Base-by-base conservation (phyloP, 2,888 invertebrate species). In the Melanophora roralis region DNA sequence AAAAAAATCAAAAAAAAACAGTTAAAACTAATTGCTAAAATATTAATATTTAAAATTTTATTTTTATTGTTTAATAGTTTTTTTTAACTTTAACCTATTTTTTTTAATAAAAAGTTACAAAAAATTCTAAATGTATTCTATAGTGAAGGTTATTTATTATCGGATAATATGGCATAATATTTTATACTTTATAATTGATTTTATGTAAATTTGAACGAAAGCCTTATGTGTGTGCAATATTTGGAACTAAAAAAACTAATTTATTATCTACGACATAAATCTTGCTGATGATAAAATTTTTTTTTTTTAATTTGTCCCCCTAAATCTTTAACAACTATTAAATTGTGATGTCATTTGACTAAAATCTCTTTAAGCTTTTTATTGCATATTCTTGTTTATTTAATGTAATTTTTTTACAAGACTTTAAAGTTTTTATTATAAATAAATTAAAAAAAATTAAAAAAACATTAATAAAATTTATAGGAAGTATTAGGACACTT, bases 191-290 rank as follows among this genome's bases (percentile, higher is more conserved):
- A 36, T 32, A 45, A 45, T 55, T 43, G 55, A 45, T 38, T 21
- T 11, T 27, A 55, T 69, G 57, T 69, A 45, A n/a, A 36, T 27
- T 16, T 47, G 36, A 57, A 5, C 34, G 47, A 57, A 38, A 57
- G 23, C 38, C 57, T 68, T 43, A 57, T 34, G 27, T 6, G 27
- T 27, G 67, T 34, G 11, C 32, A 43, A 53, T 6, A 7, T n/a
- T 67, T 47, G 21, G 45, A 57, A 36, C 36, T 57, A 68, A 47
- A 34, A n/a, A 60, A 51, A 51, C 14, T 21, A 71, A 60, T 60
- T 43, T 71, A 71, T 71, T 49, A 60, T 71, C 71, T 60, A 14
- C 51, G n/a, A 51, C 19, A 71, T 60, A 51, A 60, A 71, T 71
- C 40, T 71, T 60, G n/a, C n/a, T n/a, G n/a, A n/a, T 43, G 9